These are phyloP conservation scores for Poeciliopsis prolifica DNA, from an alignment of 2,113 vertebrate genomes.

Conservation along the genomic window DNA sequence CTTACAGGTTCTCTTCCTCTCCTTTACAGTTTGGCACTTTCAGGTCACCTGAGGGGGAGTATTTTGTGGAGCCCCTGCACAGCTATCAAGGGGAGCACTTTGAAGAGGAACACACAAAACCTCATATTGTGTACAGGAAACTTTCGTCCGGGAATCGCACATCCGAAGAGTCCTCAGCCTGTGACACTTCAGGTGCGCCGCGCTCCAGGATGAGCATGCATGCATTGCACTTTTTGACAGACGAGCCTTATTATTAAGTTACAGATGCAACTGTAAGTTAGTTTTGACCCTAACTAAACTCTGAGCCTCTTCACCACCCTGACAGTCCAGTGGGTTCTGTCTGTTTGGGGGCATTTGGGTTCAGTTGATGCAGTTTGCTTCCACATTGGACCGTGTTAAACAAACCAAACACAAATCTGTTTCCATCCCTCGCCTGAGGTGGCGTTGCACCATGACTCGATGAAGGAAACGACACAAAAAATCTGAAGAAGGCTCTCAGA, in stretches of 20 bases:
- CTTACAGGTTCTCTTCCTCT: constrained; percentile 22
- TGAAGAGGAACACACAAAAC: constrained; percentile 95
- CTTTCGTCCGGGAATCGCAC: constrained; percentile 72
- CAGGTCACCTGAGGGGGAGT: constrained; percentile 94
- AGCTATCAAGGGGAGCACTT: constrained; percentile 85
- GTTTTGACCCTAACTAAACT: no score
- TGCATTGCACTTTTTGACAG: not conserved
- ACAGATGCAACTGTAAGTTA: not conserved
- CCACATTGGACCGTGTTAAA: no score
- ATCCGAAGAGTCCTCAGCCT: constrained; percentile 74
- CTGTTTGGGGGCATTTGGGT: no score
- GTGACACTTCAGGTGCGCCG: constrained; percentile 89
- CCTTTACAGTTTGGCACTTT: constrained; percentile 91
- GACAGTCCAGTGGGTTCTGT: no score
- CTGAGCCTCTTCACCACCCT: no score
- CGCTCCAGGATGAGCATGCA: not conserved
- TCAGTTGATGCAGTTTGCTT: no score
- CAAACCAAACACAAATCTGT: no score
- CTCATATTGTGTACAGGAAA: constrained; percentile 92
- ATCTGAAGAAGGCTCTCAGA: no score
- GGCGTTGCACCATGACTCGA: no score
- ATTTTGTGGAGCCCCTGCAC: constrained; percentile 95
- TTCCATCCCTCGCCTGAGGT: no score
- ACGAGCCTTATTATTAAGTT: not conserved
- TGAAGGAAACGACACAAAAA: no score